These are phyloP conservation scores for Urocitellus parryii DNA, from an alignment of 2,113 vertebrate genomes.

Conservation along the genomic window DNA sequence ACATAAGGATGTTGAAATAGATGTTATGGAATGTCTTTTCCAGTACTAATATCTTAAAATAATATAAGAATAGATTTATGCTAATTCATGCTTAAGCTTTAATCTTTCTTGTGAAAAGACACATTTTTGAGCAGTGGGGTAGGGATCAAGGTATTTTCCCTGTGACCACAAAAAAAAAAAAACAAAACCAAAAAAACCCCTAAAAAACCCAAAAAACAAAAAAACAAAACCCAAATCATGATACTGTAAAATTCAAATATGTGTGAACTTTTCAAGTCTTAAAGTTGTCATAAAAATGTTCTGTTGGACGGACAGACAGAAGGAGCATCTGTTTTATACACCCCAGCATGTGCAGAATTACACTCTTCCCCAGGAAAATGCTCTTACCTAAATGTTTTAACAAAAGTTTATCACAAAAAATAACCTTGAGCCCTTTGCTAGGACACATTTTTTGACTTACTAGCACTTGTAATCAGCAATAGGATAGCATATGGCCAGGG, in stretches of 20 bases:
- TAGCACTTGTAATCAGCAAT: background rate
- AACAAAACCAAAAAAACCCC: background rate
- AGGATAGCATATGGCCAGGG: background rate
- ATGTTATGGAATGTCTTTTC: constrained; percentile 18
- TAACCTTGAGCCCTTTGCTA: background rate
- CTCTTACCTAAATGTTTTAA: background rate
- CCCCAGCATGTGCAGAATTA: background rate
- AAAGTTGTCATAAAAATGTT: background rate
- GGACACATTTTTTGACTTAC: background rate
- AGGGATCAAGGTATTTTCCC: background rate
- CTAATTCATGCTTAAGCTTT: background rate
- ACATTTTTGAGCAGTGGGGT: background rate
- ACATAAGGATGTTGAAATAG: background rate
- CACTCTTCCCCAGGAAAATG: background rate
- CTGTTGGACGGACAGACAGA: background rate
- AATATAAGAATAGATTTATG: background rate
- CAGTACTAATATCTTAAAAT: constrained; percentile 19
- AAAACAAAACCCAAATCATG: background rate
- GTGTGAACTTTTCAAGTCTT: background rate
- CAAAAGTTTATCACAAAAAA: background rate
- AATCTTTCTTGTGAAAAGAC: constrained; percentile 47
- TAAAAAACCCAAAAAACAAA: too few relatives aligned
- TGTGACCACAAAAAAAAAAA: background rate
- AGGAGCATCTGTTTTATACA: background rate
- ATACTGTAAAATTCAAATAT: background rate